Evolutionary conservation across 1,140 invertebrate genomes (phyloP), one percentile per base, ranked within the genome.

Genomic region (Galendromus occidentalis): DNA sequence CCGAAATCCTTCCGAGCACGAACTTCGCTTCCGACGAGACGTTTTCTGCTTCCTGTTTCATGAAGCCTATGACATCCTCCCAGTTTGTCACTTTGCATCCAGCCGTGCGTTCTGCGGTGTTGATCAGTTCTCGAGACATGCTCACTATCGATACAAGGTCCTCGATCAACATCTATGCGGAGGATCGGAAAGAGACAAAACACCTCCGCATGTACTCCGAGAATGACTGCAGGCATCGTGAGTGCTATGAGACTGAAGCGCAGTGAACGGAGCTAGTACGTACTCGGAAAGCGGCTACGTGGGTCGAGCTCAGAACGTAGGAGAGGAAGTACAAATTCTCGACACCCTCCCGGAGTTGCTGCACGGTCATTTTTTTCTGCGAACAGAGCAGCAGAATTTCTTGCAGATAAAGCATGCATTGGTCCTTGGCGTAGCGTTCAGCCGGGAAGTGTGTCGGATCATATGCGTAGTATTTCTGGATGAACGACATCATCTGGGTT

Each of bases 291-390:
- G 51, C 51, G 25, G 51, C 1, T 14, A 22, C 25, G 51, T 59
- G 17, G 17, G 14, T 18, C 4, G 51, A 20, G 33, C 51, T 59
- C 17, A 59, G 51, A 59, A 18, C 14, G 25, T 18, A 59, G 12
- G 33, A 59, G 33, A 59, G 51, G 20, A 17, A 29, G 51, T 59
- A 22, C 14, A 59, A 33, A 33, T 59, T 59, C 9, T 59, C 51
- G 25, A 59, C 14, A 4, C 51, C 51, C 51, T 59, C 51, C 25
- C 51, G 51, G 25, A 59, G 51, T 22, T 59, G 25, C 51, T 59
- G 51, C n/a, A 59, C 51, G 51, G 51, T 59, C 51, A 59, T 59
- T 33, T 17, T 59, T 17, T 59, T 59, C 25, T 33, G 51, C 14
- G 51, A 59, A 22, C 51, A 59, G 51, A 20, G 25, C 20, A 25